A percentile compares a stretch with the other conserved stretches of the same genome.
phyloP scores from a whole-genome alignment of 2,888 invertebrate species.

The Drosophila phalerata region DNA sequence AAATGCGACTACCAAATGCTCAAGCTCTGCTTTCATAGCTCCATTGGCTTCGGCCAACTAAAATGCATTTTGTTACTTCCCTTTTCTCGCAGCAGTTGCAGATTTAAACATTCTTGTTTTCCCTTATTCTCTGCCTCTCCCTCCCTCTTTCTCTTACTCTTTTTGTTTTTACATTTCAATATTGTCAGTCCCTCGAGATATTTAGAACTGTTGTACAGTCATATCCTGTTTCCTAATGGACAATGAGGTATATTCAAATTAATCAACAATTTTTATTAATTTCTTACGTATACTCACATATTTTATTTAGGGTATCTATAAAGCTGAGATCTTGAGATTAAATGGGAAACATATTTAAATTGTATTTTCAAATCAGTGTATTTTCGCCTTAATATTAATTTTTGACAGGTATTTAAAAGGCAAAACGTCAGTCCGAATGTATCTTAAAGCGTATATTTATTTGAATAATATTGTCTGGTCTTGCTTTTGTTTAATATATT shows the following conservation, averaged over 20 bases:
- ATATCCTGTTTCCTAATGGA: neutral
- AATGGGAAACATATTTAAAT: too few species aligned
- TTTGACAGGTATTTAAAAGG: too few species aligned
- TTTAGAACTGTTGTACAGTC: conserved; percentile 17
- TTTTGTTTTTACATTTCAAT: conserved; percentile 37
- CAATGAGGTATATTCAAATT: conserved; percentile 1
- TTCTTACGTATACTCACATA: neutral
- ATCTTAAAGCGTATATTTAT: too few species aligned
- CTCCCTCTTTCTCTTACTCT: neutral
- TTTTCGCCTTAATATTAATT: too few species aligned
- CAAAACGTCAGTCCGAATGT: too few species aligned
- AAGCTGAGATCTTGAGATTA: too few species aligned
- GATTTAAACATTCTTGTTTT: conserved; percentile 6
- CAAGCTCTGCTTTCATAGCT: conserved; percentile 20
- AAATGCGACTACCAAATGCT: conserved; percentile 24
- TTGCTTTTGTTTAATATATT: too few species aligned
- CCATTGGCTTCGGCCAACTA: conserved; percentile 9
- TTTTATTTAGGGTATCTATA: too few species aligned
- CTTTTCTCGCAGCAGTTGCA: conserved; percentile 6
- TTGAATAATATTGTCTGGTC: too few species aligned
- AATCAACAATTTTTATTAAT: neutral
- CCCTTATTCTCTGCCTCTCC: neutral
- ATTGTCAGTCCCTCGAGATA: conserved; percentile 33
- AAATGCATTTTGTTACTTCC: conserved; percentile 30
- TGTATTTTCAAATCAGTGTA: too few species aligned